Evolutionary conservation across 2,113 vertebrate species (phyloP), one percentile per base, ranked within the genome.

Genomic region (Paraplagusia blochii): DNA sequence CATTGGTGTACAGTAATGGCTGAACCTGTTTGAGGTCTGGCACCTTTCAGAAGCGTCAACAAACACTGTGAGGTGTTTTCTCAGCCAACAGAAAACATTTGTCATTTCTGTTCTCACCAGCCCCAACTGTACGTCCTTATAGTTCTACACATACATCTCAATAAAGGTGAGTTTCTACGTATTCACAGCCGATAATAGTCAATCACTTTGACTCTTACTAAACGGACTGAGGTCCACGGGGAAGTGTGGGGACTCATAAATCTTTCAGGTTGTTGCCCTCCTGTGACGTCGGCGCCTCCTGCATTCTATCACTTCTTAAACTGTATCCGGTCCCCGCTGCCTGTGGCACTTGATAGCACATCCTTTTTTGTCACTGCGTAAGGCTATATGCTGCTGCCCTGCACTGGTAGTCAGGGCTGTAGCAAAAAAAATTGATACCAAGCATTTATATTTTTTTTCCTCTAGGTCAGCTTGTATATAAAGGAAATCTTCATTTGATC

Each of bases 41-140:
- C 57, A 64, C 49, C 69, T 71, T 36, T 65, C 56, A 46, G 6
- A 44, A 14, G 46, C 48, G 63, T 79, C 64, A 63, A 63, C 75
- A 82, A 83, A 73, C 72, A 71, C 77, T 43, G 22, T 44, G 59
- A 66, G 50, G 13, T 81, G 66, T 84, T 85, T 86, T 73, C 62
- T 60, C 29, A 54, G 58, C 74, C 78, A 80, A 85, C 66, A 76
- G 42, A 54, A 60, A 53, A 22, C 48, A 34, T 40, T 40, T 40
- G 22, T 14, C 5, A 33, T 56, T 42, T 54, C 42, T 19, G 36
- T 58, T 58, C 16, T 67, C n/a, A 17, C 13, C 4, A 11, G 54
- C 10, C 15, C 69, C 61, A 68, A 52, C 35, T 17, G 14, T 10
- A 34, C 48, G 14, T 15, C 40, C 59, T 54, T 5, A 8, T 6